These are phyloP conservation scores for Plotosus lineatus DNA, from an alignment of 2,113 vertebrate species.

Conservation along the genomic window DNA sequence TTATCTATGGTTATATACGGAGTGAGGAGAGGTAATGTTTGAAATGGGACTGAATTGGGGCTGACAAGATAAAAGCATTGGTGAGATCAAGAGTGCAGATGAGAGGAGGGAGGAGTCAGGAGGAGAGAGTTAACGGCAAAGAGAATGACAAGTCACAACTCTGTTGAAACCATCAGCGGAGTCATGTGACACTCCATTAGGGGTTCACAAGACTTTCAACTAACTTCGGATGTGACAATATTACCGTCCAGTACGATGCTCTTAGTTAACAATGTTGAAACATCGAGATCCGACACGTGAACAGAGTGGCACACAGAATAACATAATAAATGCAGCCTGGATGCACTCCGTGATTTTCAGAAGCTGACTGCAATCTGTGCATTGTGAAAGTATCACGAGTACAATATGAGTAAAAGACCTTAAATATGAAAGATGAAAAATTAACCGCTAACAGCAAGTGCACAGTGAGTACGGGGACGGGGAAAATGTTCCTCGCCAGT, in stretches of 20 bases:
- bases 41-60: conserved; percentile 57
- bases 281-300: neutral
- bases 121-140: conserved; percentile 47
- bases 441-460: too few species aligned
- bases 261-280: neutral
- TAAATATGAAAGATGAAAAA: too few species aligned
- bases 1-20: conserved; percentile 51
- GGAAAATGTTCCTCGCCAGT: neutral
- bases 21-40: conserved; percentile 56
- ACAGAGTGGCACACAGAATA: too few species aligned
- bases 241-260: neutral
- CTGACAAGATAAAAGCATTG: conserved; percentile 62
- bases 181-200: conserved; percentile 11
- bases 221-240: neutral
- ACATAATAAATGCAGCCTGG: too few species aligned
- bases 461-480: neutral
- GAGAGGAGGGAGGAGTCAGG: conserved; percentile 52
- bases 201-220: neutral
- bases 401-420: too few species aligned
- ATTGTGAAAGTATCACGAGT: too few species aligned
- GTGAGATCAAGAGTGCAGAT: conserved; percentile 60
- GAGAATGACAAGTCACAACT: conserved; percentile 30
- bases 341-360: too few species aligned
- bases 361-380: too few species aligned
- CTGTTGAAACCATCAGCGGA: conserved; percentile 31